Evolutionary conservation across 2,888 invertebrate species (phyloP).

Genomic region (Zaprionus lineosus): DNA sequence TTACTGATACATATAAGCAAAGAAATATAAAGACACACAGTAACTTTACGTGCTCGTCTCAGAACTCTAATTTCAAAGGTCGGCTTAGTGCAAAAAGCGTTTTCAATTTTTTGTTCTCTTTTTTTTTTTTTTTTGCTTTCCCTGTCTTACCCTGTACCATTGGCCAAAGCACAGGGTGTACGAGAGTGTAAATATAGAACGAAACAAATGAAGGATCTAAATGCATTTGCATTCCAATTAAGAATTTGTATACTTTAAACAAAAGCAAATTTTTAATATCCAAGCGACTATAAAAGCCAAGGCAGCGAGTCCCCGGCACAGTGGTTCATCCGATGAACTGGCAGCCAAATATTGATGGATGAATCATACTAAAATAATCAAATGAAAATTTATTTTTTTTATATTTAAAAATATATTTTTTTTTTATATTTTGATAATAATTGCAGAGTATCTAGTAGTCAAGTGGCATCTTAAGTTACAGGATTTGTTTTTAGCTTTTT

Average conservation of each 20-base stretch:
- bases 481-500: background rate
- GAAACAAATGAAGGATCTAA: background rate
- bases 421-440: too few relatives aligned
- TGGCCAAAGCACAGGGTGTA: background rate
- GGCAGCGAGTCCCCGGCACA: background rate
- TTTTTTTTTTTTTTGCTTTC: conserved; percentile 42
- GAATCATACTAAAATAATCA: too few relatives aligned
- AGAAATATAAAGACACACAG: conserved; percentile 28
- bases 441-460: too few relatives aligned
- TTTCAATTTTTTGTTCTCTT: conserved; percentile 27
- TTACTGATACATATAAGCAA: conserved; percentile 7
- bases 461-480: too few relatives aligned
- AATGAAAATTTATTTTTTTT: too few relatives aligned
- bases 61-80: conserved; percentile 76
- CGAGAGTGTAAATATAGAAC: background rate
- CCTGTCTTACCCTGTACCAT: conserved; percentile 30
- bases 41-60: conserved; percentile 71
- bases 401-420: too few relatives aligned
- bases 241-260: background rate
- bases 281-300: background rate
- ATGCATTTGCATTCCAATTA: background rate
- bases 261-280: background rate
- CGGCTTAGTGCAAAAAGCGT: conserved; percentile 48
- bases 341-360: background rate
- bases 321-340: background rate